These are phyloP conservation scores for Phocides pigmalion DNA, from an alignment of 1,140 invertebrate species.

Conservation along the genomic window DNA sequence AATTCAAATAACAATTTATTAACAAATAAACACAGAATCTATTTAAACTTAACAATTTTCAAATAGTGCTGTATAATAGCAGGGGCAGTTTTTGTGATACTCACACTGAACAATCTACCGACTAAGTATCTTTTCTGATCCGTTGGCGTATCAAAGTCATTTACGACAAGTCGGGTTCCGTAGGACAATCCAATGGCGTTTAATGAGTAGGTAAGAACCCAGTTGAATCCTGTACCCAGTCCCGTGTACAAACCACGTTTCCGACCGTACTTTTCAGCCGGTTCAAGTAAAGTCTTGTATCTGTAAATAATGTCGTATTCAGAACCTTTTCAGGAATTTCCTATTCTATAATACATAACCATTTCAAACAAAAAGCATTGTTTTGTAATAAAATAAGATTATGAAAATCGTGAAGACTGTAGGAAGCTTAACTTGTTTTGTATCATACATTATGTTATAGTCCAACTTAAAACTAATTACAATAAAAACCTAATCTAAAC, in stretches of 20 bases:
- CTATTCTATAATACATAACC: too few relatives aligned
- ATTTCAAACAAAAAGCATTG: too few relatives aligned
- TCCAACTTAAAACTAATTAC: too few relatives aligned
- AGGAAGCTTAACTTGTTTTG: too few relatives aligned
- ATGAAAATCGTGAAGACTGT: too few relatives aligned
- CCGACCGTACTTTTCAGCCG: conserved; percentile 87
- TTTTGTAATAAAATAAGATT: too few relatives aligned
- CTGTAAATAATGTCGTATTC: not conserved
- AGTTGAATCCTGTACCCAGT: conserved; percentile 88
- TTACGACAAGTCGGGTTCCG: conserved; percentile 89
- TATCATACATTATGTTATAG: too few relatives aligned
- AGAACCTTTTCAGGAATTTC: too few relatives aligned
- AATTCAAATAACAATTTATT: too few relatives aligned
- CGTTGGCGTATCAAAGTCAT: conserved; percentile 79
- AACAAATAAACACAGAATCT: too few relatives aligned
- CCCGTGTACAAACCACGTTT: conserved; percentile 88
- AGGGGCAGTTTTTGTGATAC: conserved; percentile 38
- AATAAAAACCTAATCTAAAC: too few relatives aligned
- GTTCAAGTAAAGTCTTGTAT: conserved; percentile 78
- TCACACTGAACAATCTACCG: conserved; percentile 87
- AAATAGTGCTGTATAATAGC: not conserved
- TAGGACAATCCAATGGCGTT: conserved; percentile 94
- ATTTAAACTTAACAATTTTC: too few relatives aligned
- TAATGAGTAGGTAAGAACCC: conserved; percentile 89
- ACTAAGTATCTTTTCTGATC: conserved; percentile 85